Evolutionary conservation across 2,888 invertebrate genomes (phyloP).

Genomic region (Gymnoscelis rufifasciata): DNA sequence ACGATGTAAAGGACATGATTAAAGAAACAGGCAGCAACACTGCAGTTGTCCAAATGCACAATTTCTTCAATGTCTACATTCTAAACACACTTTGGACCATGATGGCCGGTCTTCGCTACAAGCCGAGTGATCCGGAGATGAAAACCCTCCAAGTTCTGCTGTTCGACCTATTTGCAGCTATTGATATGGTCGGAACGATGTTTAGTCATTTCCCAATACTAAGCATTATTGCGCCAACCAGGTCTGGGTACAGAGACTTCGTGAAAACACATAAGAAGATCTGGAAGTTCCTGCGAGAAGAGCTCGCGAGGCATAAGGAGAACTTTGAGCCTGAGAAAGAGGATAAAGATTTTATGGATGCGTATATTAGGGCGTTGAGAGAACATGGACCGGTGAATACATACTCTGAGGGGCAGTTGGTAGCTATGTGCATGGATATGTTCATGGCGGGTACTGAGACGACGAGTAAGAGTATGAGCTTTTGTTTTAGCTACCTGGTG

Average conservation of each 20-base stretch:
- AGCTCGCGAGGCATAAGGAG: conserved; percentile 84
- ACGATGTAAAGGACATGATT: conserved; percentile 64
- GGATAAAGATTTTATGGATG: conserved; percentile 89
- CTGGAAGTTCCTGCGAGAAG: conserved; percentile 85
- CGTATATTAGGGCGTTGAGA: conserved; percentile 84
- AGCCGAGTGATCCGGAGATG: conserved; percentile 84
- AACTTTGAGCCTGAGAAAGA: conserved; percentile 78
- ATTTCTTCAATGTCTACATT: conserved; percentile 86
- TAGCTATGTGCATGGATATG: conserved; percentile 90
- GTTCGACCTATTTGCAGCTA: conserved; percentile 83
- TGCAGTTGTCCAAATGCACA: conserved; percentile 82
- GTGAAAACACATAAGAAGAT: conserved; percentile 84
- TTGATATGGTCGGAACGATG: conserved; percentile 89
- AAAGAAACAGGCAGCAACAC: conserved; percentile 51
- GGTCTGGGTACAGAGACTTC: conserved; percentile 87
- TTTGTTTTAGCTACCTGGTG: conserved; percentile 86
- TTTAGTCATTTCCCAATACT: conserved; percentile 90
- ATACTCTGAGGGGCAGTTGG: conserved; percentile 85
- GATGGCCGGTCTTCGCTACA: conserved; percentile 88
- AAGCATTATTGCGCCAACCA: conserved; percentile 83
- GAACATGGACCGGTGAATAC: conserved; percentile 77
- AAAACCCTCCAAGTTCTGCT: conserved; percentile 83
- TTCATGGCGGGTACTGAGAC: conserved; percentile 94
- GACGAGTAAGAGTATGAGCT: conserved; percentile 87
- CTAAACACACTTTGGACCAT: conserved; percentile 90